Evolutionary conservation across 1,140 invertebrate genomes (phyloP).

Genomic region (Matsumurasca onukii): DNA sequence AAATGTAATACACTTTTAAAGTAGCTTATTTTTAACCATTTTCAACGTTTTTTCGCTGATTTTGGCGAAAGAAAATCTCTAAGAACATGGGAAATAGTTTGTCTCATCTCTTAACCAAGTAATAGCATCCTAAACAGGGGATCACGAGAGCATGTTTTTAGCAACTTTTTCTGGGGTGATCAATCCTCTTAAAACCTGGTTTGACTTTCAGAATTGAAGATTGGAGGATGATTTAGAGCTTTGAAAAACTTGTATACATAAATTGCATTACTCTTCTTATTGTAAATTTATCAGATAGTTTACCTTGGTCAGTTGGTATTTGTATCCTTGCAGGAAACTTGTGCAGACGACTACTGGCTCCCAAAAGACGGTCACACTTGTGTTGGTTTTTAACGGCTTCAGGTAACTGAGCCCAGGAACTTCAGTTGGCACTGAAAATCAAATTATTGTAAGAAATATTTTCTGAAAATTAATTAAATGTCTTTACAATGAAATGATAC

Average conservation of each 20-base stretch:
- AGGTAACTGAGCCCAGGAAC: background rate
- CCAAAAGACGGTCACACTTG: conserved; percentile 15
- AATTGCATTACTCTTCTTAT: background rate
- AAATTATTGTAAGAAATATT: no score
- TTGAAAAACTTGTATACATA: background rate
- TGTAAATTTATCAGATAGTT: background rate
- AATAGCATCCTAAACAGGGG: background rate
- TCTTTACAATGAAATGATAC: no score
- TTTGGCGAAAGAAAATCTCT: no score
- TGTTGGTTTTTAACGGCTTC: conserved; percentile 8
- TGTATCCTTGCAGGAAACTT: background rate
- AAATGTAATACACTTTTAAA: no score
- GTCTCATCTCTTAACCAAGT: no score
- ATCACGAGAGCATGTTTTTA: no score
- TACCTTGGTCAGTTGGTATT: conserved; percentile 11
- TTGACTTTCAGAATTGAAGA: background rate
- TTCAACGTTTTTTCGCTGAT: no score
- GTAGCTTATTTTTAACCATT: no score
- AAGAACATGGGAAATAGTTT: no score
- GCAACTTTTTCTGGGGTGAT: no score
- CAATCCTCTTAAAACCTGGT: no score
- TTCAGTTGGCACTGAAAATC: conserved; percentile 3
- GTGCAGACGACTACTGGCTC: background rate
- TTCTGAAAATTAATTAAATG: no score
- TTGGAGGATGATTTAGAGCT: background rate